Evolutionary conservation across 2,797 vertebrate species (phyloP).

Genomic region (Pteronotus mesoamericanus): DNA sequence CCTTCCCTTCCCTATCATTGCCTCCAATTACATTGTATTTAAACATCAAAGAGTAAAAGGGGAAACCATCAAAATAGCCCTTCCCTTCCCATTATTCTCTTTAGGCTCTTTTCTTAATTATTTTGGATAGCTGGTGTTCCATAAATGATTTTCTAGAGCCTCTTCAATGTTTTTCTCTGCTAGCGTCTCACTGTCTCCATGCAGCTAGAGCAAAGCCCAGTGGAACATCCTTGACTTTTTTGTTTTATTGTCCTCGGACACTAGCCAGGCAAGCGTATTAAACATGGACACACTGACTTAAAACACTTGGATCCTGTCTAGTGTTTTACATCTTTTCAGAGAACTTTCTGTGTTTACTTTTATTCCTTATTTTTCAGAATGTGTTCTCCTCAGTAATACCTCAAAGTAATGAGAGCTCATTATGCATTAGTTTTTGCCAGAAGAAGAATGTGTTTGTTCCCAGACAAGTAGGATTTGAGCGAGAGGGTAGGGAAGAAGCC

Average conservation of each 20-base stretch:
- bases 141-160: background rate
- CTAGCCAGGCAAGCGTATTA: background rate
- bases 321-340: background rate
- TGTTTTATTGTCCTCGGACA: background rate
- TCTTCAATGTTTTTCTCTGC: background rate
- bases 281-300: background rate
- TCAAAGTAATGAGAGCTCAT: background rate
- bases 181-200: background rate
- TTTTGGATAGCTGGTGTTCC: background rate
- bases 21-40: conserved; percentile 48
- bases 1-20: conserved; percentile 29
- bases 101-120: conserved; percentile 34
- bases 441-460: background rate
- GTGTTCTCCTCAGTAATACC: background rate
- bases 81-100: conserved; percentile 42
- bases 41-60: conserved; percentile 66
- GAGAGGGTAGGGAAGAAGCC: background rate
- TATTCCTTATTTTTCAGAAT: background rate
- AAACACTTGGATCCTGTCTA: background rate
- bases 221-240: background rate
- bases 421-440: background rate
- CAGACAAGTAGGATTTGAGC: background rate
- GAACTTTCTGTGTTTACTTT: background rate
- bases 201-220: background rate
- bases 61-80: conserved; percentile 32